Conservation (phyloP, 2,888 invertebrate genomes). For the Drosophila lacicola region DNA sequence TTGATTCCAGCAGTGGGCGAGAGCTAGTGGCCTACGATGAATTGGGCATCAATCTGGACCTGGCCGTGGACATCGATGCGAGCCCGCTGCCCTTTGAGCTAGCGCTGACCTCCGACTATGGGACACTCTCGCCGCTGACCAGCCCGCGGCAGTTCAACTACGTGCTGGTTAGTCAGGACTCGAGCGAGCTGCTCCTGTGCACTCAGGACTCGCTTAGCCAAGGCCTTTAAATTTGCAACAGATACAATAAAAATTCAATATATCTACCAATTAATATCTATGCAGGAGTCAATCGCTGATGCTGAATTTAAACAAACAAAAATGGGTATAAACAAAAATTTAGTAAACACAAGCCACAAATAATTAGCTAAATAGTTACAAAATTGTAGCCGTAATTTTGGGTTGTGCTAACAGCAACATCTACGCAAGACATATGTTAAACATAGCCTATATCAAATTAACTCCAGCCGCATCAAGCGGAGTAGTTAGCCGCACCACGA, state of each 20-base stretch:
- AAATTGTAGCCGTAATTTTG: conserved; percentile 64
- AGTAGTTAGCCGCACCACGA: conserved; percentile 48
- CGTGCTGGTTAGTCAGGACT: conserved; percentile 36
- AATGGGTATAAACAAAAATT: conserved; percentile 4
- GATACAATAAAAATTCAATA: conserved; percentile 41
- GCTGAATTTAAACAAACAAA: conserved; percentile 55
- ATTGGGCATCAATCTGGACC: conserved; percentile 45
- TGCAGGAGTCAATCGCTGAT: conserved; percentile 75
- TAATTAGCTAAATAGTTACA: conserved; percentile 53
- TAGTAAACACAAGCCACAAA: conserved; percentile 9
- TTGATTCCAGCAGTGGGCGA: conserved; percentile 62
- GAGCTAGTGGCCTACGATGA: conserved; percentile 21
- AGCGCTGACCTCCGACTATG: conserved; percentile 67
- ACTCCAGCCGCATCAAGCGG: conserved; percentile 26
- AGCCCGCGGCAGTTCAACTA: conserved; percentile 73
- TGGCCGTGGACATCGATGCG: conserved; percentile 58
- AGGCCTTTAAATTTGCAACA: conserved; percentile 31
- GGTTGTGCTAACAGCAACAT: conserved; percentile 64
- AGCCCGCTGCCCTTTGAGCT: conserved; percentile 65
- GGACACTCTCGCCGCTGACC: conserved; percentile 74
- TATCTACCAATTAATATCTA: conserved; percentile 6
- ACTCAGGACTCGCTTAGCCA: conserved; percentile 45
- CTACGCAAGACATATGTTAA: conserved; percentile 66
- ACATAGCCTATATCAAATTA: conserved; percentile 32
- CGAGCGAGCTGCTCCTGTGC: conserved; percentile 30